Percentiles rank a stretch among this genome's conserved stretches.
Evolutionary conservation across 2,888 invertebrate genomes (phyloP).

Genomic region (Phalera bucephala): DNA sequence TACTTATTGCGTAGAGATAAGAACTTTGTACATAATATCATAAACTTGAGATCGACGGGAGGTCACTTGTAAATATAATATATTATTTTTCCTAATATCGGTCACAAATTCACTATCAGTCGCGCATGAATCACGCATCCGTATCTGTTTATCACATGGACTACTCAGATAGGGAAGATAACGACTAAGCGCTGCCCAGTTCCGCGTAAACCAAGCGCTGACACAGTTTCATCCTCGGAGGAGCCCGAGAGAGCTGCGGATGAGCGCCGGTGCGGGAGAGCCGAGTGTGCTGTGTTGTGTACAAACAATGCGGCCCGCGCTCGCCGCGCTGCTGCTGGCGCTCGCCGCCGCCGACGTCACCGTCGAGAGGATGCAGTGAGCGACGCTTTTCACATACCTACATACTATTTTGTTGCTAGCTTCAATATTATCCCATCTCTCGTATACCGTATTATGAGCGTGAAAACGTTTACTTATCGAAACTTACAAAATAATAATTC

Average conservation of each 20-base stretch:
- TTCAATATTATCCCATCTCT: too few species aligned
- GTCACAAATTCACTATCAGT: not conserved
- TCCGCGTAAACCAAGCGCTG: not conserved
- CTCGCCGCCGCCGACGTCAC: slow-evolving; percentile 32
- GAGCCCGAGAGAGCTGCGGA: not conserved
- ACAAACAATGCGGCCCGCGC: slow-evolving; percentile 3
- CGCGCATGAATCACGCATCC: slow-evolving; percentile 21
- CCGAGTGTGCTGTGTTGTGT: slow-evolving; percentile 2
- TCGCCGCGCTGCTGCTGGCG: slow-evolving; percentile 10
- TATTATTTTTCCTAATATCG: not conserved
- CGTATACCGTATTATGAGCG: too few species aligned
- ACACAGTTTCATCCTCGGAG: not conserved
- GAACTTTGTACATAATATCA: too few species aligned
- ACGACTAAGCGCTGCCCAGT: slow-evolving; percentile 9
- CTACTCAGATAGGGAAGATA: slow-evolving; percentile 25
- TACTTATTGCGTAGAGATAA: too few species aligned
- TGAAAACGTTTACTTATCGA: not conserved
- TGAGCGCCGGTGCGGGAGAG: too few species aligned
- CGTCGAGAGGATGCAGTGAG: slow-evolving; percentile 50
- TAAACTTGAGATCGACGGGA: too few species aligned
- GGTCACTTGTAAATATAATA: too few species aligned
- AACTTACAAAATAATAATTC: not conserved
- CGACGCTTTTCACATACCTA: not conserved
- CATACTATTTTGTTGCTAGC: not conserved
- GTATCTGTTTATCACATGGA: slow-evolving; percentile 27